A percentile compares a stretch with the other conserved stretches of the same genome.
phyloP scores from a whole-genome alignment of 1,140 invertebrate species.

The Drosophila tristis region DNA sequence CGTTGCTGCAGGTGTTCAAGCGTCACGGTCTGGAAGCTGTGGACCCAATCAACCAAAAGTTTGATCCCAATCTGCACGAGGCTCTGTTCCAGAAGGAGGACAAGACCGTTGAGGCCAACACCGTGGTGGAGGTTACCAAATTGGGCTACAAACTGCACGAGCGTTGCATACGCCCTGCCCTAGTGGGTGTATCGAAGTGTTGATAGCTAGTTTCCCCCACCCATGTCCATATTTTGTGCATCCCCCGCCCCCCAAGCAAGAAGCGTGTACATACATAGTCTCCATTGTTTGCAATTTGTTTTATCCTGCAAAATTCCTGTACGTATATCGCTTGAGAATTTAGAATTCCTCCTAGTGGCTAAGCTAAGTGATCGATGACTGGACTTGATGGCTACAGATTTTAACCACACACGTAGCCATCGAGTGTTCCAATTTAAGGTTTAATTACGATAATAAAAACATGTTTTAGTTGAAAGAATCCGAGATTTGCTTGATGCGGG shows the following conservation, averaged over 20 bases:
- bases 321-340: slow-evolving; percentile 49
- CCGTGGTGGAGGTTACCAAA: slow-evolving; percentile 96
- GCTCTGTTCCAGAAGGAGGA: slow-evolving; percentile 97
- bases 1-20: slow-evolving; percentile 94
- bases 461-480: slow-evolving; percentile 54
- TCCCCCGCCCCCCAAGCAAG: background rate
- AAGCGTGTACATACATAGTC: slow-evolving; percentile 50
- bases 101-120: slow-evolving; percentile 92
- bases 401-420: slow-evolving; percentile 41
- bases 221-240: slow-evolving; percentile 23
- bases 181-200: slow-evolving; percentile 95
- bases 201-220: slow-evolving; percentile 29
- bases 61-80: slow-evolving; percentile 98
- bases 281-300: slow-evolving; percentile 66
- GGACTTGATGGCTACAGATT: slow-evolving; percentile 47
- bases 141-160: slow-evolving; percentile 97
- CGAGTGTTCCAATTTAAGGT: slow-evolving; percentile 47
- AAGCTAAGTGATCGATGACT: slow-evolving; percentile 48
- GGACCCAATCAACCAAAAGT: slow-evolving; percentile 96
- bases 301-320: slow-evolving; percentile 68
- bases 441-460: slow-evolving; percentile 61
- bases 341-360: slow-evolving; percentile 54
- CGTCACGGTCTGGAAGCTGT: slow-evolving; percentile 94
- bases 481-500: background rate
- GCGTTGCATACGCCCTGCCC: slow-evolving; percentile 96